phyloP scores from a whole-genome alignment of 2,797 vertebrate genomes.

The Acridotheres tristis region DNA sequence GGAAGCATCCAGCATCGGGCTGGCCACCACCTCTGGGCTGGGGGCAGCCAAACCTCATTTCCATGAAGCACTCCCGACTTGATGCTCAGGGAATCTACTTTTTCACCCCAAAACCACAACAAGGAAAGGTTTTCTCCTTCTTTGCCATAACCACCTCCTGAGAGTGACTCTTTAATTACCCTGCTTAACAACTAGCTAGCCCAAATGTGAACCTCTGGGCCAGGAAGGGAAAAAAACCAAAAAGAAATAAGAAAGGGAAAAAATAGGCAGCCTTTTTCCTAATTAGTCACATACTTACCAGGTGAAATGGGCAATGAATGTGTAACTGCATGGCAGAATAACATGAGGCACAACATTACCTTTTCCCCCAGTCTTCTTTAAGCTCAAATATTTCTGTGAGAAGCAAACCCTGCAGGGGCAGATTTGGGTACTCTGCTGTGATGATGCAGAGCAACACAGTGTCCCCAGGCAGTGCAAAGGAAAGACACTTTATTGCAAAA shows the following conservation, averaged over 20 bases:
- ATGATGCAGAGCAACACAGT: background rate
- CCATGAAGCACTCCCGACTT: background rate
- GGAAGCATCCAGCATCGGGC: background rate
- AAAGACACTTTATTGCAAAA: too few relatives aligned
- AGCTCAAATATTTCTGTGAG: background rate
- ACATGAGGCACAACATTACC: background rate
- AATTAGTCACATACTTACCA: background rate
- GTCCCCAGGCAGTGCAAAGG: background rate
- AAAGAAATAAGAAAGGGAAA: too few relatives aligned
- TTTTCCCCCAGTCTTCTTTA: background rate
- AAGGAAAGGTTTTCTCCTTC: background rate
- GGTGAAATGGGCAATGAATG: background rate
- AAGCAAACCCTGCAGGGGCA: background rate
- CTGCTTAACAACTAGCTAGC: background rate
- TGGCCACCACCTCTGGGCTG: rapidly evolving
- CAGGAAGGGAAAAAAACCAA: background rate
- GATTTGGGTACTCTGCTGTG: background rate
- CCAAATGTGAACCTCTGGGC: background rate
- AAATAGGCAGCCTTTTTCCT: background rate
- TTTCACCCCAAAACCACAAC: background rate
- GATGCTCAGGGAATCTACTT: background rate
- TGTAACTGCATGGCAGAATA: background rate
- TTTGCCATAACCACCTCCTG: background rate
- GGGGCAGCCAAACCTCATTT: background rate
- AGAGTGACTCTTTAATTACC: background rate